Evolutionary conservation across 2,113 vertebrate genomes (phyloP), one percentile per base, ranked within the genome.

Genomic region (Seriola aureovittata): DNA sequence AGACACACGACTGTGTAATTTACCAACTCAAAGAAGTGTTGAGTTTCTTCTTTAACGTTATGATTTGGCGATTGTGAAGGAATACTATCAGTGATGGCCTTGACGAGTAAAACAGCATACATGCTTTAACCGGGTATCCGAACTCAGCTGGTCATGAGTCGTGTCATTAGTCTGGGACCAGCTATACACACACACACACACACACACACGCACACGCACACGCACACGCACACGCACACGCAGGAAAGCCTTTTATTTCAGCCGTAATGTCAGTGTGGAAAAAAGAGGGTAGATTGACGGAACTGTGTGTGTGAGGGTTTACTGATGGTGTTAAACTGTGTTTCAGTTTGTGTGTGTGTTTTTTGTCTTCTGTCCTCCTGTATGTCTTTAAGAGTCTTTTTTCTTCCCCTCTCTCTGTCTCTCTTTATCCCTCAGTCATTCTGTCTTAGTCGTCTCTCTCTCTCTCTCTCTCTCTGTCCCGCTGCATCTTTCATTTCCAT

Each of bases 401-500:
- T 13, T 36, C 19, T 52, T n/a, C 21, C 4, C 12, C 6, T 21
- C 12, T 34, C 34, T 25, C 29, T 32, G 3, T 69, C 44, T 25
- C 25, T 25, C 25, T 46, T 14, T 67, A n/a, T 6, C 11, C 54
- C 2, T 29, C 29, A 29, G 29, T 29, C 29, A 29, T 29, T 29
- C 29, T 29, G 2, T 29, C 29, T 29, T 29, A 29, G 29, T 29
- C 29, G 2, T 57, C 21, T 1, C 38, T 57, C 21, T 1, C 29
- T 65, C 42, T 6, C 0, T n/a, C 8, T 16, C 25, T 46, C 42
- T 46, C 42, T 29, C 65, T n/a, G 14, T 73, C 58, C n/a, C 6
- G 3, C 60, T 64, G 38, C 21, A 25, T 29, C 71, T 77, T 52
- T 81, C 19, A 78, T 71, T 60, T 58, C 66, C 36, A n/a, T 21